These are phyloP conservation scores for Protodeltote pygarga DNA, from an alignment of 2,888 invertebrate species.

Conservation along the genomic window DNA sequence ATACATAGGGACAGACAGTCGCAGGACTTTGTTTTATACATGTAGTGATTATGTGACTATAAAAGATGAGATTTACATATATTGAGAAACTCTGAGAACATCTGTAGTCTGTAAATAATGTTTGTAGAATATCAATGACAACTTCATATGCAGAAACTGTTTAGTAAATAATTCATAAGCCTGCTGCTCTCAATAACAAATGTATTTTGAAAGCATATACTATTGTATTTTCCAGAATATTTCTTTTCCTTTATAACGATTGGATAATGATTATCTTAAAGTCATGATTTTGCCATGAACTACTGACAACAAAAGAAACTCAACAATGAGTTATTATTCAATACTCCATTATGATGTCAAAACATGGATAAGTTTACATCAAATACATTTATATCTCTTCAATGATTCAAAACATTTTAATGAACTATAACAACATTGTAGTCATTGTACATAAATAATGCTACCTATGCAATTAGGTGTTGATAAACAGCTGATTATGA, in stretches of 20 bases:
- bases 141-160: too few species aligned
- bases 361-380: conserved; percentile 4
- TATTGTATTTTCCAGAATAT: not conserved
- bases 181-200: too few species aligned
- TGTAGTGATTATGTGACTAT: too few species aligned
- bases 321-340: conserved; percentile 11
- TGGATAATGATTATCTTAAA: not conserved
- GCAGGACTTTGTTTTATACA: too few species aligned
- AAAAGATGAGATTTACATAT: too few species aligned
- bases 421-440: conserved; percentile 22
- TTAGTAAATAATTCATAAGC: too few species aligned
- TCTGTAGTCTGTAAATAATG: too few species aligned
- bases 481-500: conserved; percentile 53
- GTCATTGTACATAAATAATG: conserved; percentile 28
- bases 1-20: too few species aligned
- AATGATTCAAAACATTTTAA: conserved; percentile 15
- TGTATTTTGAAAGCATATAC: too few species aligned
- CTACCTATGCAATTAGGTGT: conserved; percentile 25
- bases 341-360: not conserved
- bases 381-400: conserved; percentile 1
- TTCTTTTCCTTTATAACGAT: not conserved
- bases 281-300: conserved; percentile 13
- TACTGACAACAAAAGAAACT: conserved; percentile 17
- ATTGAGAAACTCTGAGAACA: too few species aligned
- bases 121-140: too few species aligned